phyloP scores from a whole-genome alignment of 2,113 vertebrate species.

The Menidia beryllina region DNA sequence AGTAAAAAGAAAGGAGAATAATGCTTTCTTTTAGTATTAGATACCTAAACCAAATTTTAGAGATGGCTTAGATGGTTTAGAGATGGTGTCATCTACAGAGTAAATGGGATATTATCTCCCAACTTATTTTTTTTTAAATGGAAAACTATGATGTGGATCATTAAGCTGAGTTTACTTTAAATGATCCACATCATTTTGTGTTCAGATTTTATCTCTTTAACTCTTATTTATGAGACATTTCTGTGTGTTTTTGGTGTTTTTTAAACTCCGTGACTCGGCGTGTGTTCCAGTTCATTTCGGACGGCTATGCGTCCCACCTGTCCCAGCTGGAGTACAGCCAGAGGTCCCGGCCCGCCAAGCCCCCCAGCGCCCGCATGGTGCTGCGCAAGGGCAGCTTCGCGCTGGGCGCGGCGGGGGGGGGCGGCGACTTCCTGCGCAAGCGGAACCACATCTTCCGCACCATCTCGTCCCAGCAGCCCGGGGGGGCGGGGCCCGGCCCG shows the following conservation, averaged over 20 bases:
- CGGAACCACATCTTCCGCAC: constrained; percentile 95
- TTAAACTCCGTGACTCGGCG: not conserved
- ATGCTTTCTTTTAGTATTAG: too few species aligned
- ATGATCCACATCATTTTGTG: too few species aligned
- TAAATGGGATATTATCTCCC: too few species aligned
- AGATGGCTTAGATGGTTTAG: too few species aligned
- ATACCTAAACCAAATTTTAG: too few species aligned
- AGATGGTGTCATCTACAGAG: too few species aligned
- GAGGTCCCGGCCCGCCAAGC: constrained; percentile 91
- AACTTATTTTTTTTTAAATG: too few species aligned
- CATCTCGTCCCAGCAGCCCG: constrained; percentile 92
- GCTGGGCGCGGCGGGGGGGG: constrained; percentile 88
- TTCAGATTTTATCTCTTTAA: too few species aligned
- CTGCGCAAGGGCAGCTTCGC: constrained; percentile 97
- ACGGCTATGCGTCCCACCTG: constrained; percentile 95
- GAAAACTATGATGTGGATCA: too few species aligned
- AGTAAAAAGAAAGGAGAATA: too few species aligned
- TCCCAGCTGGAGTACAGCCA: constrained; percentile 96
- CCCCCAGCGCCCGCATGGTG: constrained; percentile 90
- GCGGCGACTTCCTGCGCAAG: constrained; percentile 94
- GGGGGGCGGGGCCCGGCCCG: constrained; percentile 43
- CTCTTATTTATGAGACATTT: not conserved
- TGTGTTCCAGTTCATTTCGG: constrained; percentile 90
- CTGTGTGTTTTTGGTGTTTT: not conserved
- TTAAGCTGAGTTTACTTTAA: too few species aligned